Evolutionary conservation across 2,113 vertebrate genomes (phyloP).

Genomic region (Myocastor coypus): DNA sequence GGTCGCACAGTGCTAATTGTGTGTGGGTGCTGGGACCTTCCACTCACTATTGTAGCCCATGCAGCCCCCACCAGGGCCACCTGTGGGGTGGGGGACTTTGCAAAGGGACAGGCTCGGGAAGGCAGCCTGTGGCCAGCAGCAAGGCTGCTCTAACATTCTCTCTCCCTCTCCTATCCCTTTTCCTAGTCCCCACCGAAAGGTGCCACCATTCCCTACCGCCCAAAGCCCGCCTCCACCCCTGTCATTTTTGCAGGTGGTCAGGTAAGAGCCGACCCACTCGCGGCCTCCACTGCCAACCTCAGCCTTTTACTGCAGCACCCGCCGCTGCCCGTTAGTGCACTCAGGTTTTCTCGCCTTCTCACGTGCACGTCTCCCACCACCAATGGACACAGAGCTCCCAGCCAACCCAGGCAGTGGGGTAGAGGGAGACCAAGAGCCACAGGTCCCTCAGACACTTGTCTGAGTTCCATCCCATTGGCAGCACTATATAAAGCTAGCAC

Average conservation of each 20-base stretch:
- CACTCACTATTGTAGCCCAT: not conserved
- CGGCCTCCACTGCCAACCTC: constrained; percentile 95
- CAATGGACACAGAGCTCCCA: constrained; percentile 83
- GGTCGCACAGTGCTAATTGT: not conserved
- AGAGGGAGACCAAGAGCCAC: not conserved
- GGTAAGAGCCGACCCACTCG: constrained; percentile 97
- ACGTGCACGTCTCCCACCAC: constrained; percentile 87
- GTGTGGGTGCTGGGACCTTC: not conserved
- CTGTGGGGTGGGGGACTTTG: not conserved
- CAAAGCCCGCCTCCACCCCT: constrained; percentile 99
- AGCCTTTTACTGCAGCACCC: constrained; percentile 97
- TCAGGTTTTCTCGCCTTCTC: constrained; percentile 97
- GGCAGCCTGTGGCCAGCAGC: not conserved
- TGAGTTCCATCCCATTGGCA: not conserved
- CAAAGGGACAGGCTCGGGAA: constrained; percentile 67
- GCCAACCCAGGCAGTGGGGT: not conserved
- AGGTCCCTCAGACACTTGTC: not conserved
- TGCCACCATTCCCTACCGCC: constrained; percentile 99
- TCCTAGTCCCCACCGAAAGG: constrained; percentile 99
- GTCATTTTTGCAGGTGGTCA: constrained; percentile 99
- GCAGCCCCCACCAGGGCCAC: not conserved
- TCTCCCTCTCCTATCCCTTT: constrained; percentile 92
- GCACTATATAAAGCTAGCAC: rapidly evolving
- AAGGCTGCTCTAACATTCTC: constrained; percentile 89
- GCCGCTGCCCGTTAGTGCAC: constrained; percentile 99